A percentile compares a stretch with the other conserved stretches of the same genome.
Conservation (phyloP, 2,113 vertebrate genomes). For the Chaetodon trifascialis region DNA sequence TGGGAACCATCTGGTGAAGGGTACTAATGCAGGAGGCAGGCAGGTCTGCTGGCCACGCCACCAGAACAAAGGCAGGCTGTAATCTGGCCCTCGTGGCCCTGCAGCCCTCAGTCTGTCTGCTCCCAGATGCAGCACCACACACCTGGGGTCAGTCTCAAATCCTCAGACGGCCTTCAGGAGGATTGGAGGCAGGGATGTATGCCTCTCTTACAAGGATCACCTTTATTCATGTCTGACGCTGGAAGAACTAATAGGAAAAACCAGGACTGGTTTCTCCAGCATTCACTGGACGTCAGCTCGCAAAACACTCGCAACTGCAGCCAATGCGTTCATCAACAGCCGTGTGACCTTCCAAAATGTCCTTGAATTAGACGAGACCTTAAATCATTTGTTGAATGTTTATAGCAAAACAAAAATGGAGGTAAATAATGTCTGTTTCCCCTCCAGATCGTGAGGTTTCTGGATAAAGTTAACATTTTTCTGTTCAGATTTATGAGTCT, state of each 20-base stretch:
- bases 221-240: not conserved
- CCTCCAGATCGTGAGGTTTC: not conserved
- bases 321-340: not conserved
- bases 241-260: not conserved
- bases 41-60: constrained; percentile 58
- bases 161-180: constrained; percentile 10
- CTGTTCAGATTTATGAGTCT: constrained; percentile 35
- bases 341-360: constrained; percentile 1
- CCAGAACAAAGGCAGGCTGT: constrained; percentile 65
- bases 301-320: not conserved
- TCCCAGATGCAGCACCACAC: constrained; percentile 33
- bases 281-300: not conserved
- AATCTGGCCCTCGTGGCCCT: constrained; percentile 45
- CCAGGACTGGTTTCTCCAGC: not conserved
- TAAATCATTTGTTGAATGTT: not conserved
- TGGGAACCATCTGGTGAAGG: constrained; percentile 74
- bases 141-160: constrained; percentile 53
- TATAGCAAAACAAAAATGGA: not conserved
- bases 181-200: constrained; percentile 8
- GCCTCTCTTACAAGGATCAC: not conserved
- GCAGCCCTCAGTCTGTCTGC: constrained; percentile 12
- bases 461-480: not conserved
- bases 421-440: constrained; percentile 15
- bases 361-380: not conserved
- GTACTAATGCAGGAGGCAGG: constrained; percentile 41